These are phyloP conservation scores for Ladona fulva DNA, from an alignment of 1,140 invertebrate species.

Conservation along the genomic window DNA sequence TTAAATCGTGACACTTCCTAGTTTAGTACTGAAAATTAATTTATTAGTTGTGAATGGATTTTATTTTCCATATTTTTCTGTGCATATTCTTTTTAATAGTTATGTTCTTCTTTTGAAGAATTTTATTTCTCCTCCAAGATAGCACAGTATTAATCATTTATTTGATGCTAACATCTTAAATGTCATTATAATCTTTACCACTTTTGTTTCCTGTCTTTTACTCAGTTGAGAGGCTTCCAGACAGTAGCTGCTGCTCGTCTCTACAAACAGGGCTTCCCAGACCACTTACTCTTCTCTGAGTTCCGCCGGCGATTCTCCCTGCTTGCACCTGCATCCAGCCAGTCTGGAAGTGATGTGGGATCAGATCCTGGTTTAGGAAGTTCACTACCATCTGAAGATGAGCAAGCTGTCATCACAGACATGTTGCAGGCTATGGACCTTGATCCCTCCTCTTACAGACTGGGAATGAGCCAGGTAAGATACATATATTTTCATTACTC, in stretches of 20 bases:
- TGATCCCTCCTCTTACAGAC: slow-evolving; percentile 74
- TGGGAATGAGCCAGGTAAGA: slow-evolving; percentile 84
- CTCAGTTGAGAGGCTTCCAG: slow-evolving; percentile 78
- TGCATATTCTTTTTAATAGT: too few relatives aligned
- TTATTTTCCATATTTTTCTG: too few relatives aligned
- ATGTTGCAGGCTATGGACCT: slow-evolving; percentile 79
- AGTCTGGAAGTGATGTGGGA: slow-evolving; percentile 31
- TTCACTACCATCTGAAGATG: slow-evolving; percentile 42
- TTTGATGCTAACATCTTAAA: too few relatives aligned
- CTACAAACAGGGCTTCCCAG: slow-evolving; percentile 88
- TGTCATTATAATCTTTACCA: too few relatives aligned
- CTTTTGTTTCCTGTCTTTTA: slow-evolving; percentile 26
- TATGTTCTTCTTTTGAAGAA: too few relatives aligned
- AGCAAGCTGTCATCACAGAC: slow-evolving; percentile 59
- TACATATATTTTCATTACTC: neutral
- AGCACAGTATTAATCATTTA: too few relatives aligned
- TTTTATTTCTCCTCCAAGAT: too few relatives aligned
- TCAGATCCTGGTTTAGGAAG: slow-evolving; percentile 36
- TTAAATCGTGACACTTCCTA: too few relatives aligned
- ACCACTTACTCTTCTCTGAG: slow-evolving; percentile 76
- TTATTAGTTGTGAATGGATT: too few relatives aligned
- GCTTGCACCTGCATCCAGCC: slow-evolving; percentile 46
- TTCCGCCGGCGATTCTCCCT: slow-evolving; percentile 77
- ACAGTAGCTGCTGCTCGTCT: slow-evolving; percentile 80
- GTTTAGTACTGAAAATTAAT: too few relatives aligned